Evolutionary conservation across 2,797 vertebrate species (phyloP).

Genomic region (Ctenochaetus hawaiiensis): DNA sequence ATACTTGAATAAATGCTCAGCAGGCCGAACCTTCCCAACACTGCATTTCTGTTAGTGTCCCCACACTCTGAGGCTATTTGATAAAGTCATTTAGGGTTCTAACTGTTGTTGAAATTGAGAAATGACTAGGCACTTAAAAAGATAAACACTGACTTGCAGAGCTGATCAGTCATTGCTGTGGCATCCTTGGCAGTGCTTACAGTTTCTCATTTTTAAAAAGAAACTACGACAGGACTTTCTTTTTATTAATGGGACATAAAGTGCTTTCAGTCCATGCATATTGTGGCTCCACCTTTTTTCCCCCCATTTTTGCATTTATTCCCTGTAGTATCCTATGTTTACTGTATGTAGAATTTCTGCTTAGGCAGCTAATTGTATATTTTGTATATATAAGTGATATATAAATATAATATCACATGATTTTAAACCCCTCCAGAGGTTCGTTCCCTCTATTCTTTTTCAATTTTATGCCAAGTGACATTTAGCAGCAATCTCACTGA

Average conservation of each 20-base stretch:
- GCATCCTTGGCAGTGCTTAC: background rate
- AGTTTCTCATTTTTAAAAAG: background rate
- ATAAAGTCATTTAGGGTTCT: slow-evolving; percentile 9
- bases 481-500: slow-evolving; percentile 73
- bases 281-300: background rate
- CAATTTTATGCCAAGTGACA: slow-evolving; percentile 73
- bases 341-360: background rate
- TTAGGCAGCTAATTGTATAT: background rate
- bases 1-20: slow-evolving; percentile 16
- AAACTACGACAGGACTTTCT: background rate
- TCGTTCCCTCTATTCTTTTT: slow-evolving; percentile 39
- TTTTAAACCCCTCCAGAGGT: slow-evolving; percentile 21
- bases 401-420: slow-evolving; percentile 19
- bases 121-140: slow-evolving; percentile 9
- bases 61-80: background rate
- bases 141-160: background rate
- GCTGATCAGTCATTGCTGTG: background rate
- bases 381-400: background rate
- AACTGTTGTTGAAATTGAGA: slow-evolving; percentile 12
- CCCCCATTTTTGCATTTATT: background rate
- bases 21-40: slow-evolving; percentile 8
- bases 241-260: background rate
- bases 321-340: background rate
- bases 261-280: background rate
- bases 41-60: slow-evolving; percentile 28